Evolutionary conservation across 2,113 vertebrate genomes (phyloP).

Genomic region (Strix uralensis): DNA sequence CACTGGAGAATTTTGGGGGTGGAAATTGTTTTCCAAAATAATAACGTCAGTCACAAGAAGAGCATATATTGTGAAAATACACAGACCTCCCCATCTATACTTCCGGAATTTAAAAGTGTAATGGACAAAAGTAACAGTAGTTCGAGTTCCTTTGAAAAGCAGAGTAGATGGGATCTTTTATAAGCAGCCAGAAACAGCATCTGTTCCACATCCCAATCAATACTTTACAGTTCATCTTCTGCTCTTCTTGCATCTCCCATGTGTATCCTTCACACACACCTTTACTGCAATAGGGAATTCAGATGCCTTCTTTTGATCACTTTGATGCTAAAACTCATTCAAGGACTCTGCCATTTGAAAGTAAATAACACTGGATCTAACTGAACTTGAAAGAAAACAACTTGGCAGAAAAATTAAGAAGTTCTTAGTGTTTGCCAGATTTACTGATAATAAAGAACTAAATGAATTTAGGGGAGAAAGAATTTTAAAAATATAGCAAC

Average conservation of each 20-base stretch:
- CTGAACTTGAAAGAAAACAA: background rate
- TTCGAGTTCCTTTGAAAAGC: background rate
- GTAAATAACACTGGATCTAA: background rate
- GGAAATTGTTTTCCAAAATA: background rate
- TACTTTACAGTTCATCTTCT: background rate
- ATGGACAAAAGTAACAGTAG: background rate
- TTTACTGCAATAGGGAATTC: background rate
- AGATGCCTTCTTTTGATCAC: background rate
- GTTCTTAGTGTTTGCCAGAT: background rate
- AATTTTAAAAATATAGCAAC: background rate
- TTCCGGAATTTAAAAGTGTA: background rate
- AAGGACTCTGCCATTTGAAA: conserved; percentile 3
- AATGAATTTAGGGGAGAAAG: background rate
- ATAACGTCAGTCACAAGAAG: background rate
- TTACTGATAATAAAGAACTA: background rate
- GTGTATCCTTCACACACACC: background rate
- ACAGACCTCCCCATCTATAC: background rate
- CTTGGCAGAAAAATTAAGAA: background rate
- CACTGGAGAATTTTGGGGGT: background rate
- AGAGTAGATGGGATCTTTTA: background rate
- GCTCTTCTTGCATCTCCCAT: background rate
- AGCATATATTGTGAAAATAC: background rate
- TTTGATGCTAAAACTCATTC: background rate
- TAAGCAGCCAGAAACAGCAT: background rate
- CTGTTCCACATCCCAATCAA: background rate